These are phyloP conservation scores for Engystomops pustulosus DNA, from an alignment of 2,113 vertebrate species.

Conservation along the genomic window DNA sequence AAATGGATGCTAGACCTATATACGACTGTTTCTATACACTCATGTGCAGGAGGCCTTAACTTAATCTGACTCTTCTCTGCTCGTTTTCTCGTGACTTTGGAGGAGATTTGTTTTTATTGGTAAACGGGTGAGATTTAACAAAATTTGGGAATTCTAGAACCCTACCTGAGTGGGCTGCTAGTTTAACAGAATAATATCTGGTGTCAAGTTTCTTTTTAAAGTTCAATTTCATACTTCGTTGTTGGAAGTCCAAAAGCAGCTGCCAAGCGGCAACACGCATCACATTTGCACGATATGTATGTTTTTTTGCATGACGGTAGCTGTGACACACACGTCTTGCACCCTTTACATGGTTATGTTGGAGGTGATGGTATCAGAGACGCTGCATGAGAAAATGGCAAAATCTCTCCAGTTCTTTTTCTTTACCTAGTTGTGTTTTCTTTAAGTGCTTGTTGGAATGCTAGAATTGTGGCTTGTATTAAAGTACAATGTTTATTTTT, in stretches of 20 bases:
- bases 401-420: not conserved
- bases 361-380: not conserved
- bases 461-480: not conserved
- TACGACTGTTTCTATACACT: no score
- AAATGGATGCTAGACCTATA: no score
- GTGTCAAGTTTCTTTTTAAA: no score
- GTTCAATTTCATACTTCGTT: not conserved
- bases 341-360: not conserved
- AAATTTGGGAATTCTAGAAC: no score
- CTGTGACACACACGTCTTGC: not conserved
- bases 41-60: no score
- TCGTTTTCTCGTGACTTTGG: no score
- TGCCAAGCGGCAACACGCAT: not conserved
- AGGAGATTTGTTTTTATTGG: no score
- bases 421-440: not conserved
- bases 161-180: no score
- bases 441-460: no score
- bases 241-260: conserved; percentile 47
- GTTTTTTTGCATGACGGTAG: conserved; percentile 9
- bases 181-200: no score
- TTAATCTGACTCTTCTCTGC: no score
- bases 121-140: no score
- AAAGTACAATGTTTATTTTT: not conserved
- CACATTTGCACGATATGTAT: not conserved
- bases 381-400: conserved; percentile 20